Conservation (phyloP, 2,113 vertebrate genomes). For the Cottus gobio region DNA sequence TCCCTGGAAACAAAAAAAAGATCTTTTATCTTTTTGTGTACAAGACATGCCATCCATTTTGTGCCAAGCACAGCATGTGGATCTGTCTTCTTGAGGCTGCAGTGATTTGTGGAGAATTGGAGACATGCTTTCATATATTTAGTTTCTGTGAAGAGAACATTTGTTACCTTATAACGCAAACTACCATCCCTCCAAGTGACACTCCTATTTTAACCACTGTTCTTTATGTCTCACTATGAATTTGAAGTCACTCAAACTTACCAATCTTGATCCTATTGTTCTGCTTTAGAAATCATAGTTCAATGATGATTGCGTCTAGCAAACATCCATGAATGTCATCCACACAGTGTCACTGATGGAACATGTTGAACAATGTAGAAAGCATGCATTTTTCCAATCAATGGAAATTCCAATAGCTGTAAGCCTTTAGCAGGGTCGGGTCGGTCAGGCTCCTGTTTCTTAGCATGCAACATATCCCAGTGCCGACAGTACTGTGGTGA, state of each 20-base stretch:
- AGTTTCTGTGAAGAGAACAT: conserved; percentile 19
- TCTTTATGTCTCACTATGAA: not conserved
- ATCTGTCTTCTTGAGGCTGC: conserved; percentile 46
- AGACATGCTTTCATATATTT: conserved; percentile 54
- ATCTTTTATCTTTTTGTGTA: conserved; percentile 55
- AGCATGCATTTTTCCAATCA: conserved; percentile 47
- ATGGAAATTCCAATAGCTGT: conserved; percentile 10
- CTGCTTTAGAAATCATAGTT: conserved; percentile 7
- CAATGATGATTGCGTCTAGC: not conserved
- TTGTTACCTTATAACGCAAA: conserved; percentile 4
- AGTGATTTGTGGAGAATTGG: conserved; percentile 51
- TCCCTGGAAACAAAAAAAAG: conserved; percentile 47
- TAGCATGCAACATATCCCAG: not conserved
- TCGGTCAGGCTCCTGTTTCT: not conserved
- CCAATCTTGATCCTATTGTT: not conserved
- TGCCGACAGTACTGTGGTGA: not conserved
- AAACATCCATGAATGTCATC: conserved; percentile 15
- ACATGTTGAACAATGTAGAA: conserved; percentile 57
- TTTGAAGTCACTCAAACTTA: not conserved
- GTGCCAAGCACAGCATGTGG: conserved; percentile 44
- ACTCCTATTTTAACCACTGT: not conserved
- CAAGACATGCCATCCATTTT: conserved; percentile 49
- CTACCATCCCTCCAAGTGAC: not conserved
- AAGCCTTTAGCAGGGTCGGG: conserved; percentile 16
- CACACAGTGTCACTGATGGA: conserved; percentile 33